Base-by-base conservation (phyloP, 2,113 vertebrate genomes). In the Takifugu flavidus region DNA sequence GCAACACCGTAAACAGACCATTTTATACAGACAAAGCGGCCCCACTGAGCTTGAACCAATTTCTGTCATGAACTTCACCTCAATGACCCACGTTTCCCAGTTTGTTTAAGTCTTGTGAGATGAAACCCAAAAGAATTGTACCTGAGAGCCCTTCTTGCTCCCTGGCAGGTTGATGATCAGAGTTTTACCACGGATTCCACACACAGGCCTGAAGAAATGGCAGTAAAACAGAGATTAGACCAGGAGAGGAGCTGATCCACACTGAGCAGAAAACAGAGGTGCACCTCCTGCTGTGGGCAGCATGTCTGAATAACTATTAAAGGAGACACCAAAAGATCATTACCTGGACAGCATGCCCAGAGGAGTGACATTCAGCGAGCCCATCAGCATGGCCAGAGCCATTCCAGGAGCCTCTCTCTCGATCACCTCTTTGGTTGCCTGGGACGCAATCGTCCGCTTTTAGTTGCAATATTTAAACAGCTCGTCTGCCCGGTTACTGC, bases 81-180 rank as follows among this genome's bases (percentile, higher is more conserved):
- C 34, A 39, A 31, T 6, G 34, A 39, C 8, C 8, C 34, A 10
- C 29, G 29, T 31, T 31, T 31, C 34, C 7, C 34, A 39, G 34
- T 39, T 39, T 39, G 34, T 1, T 10, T 11, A 39, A 39, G 34
- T 2, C 34, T 2, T 39, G 34, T 39, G 34, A 10, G 34, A 39
- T 10, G 34, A 39, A 8, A 39, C 5, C 34, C 8, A 3, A 39
- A 39, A 39, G 34, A 11, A 39, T 11, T 39, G 34, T 92, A 98
- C 97, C 96, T 99, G 96, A 90, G 97, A 99, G 70, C 97, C 97
- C 90, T 99, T 99, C 92, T 98, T 99, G 94, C 96, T 99, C 85
- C 97, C 97, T 83, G 97, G 97, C 70, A 99, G 92, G 90, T 99
- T 99, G 89, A 99, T 98, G 90, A 99, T 97, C 80, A 99, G 94